Base-by-base conservation (phyloP, 2,888 invertebrate genomes). In the Andricus curvator region DNA sequence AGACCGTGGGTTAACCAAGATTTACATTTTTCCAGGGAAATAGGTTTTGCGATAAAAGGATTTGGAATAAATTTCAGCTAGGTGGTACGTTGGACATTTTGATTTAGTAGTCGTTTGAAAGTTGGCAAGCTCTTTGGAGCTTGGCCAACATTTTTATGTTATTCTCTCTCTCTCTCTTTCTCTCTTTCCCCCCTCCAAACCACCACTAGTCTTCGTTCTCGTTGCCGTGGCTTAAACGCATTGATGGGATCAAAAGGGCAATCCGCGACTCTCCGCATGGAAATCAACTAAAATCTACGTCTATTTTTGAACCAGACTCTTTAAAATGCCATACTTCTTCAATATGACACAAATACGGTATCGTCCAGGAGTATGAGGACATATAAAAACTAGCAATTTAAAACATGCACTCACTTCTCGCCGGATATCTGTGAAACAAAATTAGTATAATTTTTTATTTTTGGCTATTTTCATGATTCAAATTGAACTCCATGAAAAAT, bases 101-200 rank as follows among this genome's bases (percentile, higher is more conserved):
- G 90, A 91, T 90, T 91, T 91, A 91, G 89, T 89, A 89, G 89
- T 89, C 90, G 90, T 91, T 90, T 87, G 89, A 89, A 87, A 90
- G 89, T 91, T 91, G 91, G 91, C 91, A 91, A 89, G 90, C 89
- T 88, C 89, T 86, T 91, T 91, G 91, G 91, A 90, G 84, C 85
- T 80, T 70, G 82, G 90, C 91, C 91, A 91, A 90, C 88, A 89
- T 90, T 91, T 90, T 90, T 89, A 89, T 87, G 88, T 89, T 89
- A 89, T 90, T 90, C 86, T 88, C 83, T 85, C 76, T 22, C 60
- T 51, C 41, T 76, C 41, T 62, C 22, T 17, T 5, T 48, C 48
- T 48, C 48, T 17, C 2, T n/a, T 22, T n/a, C 65, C 41, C 33
- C 64, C 56, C 74, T 3, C 37, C 33, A 51, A 51, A n/a, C 56